Evolutionary conservation across 2,113 vertebrate genomes (phyloP), one percentile per base, ranked within the genome.

Genomic region (Haliaeetus leucogaster): DNA sequence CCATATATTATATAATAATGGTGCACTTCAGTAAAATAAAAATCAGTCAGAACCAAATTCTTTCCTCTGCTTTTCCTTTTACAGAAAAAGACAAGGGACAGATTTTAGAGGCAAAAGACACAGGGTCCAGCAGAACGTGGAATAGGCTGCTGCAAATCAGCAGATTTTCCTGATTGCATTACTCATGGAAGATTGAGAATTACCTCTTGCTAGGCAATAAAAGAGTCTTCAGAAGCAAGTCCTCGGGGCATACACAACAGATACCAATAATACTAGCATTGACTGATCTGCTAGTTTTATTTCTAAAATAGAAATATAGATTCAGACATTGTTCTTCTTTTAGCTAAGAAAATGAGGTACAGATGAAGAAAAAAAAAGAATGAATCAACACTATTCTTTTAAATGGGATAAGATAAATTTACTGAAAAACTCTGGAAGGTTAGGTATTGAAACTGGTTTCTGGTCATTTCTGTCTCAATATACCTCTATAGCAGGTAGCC

Each of bases 181-280:
- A 22, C 6, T 76, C n/a, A 50, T 0, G 0, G 36, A 55, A 3
- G 13, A 68, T 5, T 1, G 2, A 90, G 73, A 71, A 76, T 66
- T 93, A 25, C 34, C 1, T 83, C 10, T 40, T 42, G 6, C 26
- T 25, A 30, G 17, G 27, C 32, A 38, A 34, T 30, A 34, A 40
- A 65, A 56, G 40, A 20, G 7, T 8, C 22, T 77, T 86, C 58
- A 36, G 32, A 77, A 81, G 40, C 18, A 76, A 80, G 23, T 16
- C 18, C 23, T 10, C 11, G n/a, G 25, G 27, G 30, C 32, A 47
- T 32, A 20, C 11, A 67, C 25, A 70, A 11, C n/a, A 45, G 19
- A 81, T 52, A 67, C 6, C 47, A 77, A 48, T 52, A 81, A 30
- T 67, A 30, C 32, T 53, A 36, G 19, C 50, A 38, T 47, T 62